Conservation (phyloP, 1,140 invertebrate genomes). For the Pseudomyrmex flavicornis region DNA sequence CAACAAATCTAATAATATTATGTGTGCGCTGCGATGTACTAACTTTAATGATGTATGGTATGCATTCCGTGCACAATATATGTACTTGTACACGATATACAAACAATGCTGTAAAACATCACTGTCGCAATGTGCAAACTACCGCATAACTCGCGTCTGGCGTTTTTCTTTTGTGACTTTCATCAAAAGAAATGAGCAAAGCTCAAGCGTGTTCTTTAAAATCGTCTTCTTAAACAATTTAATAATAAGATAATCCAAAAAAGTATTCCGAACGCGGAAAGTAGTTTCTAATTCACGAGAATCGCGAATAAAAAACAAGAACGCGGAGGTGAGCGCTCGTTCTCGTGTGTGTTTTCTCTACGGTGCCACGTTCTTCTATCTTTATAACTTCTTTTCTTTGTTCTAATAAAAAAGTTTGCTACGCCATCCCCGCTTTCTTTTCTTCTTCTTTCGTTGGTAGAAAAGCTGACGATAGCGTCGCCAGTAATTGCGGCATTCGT, state of each 20-base stretch:
- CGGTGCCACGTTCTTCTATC: neutral
- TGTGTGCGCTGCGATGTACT: neutral
- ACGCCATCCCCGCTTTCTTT: neutral
- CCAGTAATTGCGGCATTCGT: slow-evolving; percentile 43
- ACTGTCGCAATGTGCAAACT: slow-evolving; percentile 34
- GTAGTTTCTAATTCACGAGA: slow-evolving; percentile 57
- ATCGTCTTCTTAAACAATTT: slow-evolving; percentile 46
- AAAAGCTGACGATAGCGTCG: slow-evolving; percentile 13
- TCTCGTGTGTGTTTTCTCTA: slow-evolving; percentile 24
- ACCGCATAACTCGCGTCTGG: neutral
- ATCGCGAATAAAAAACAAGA: slow-evolving; percentile 31
- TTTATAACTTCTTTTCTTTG: slow-evolving; percentile 56
- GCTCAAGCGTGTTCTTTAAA: neutral
- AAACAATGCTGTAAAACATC: slow-evolving; percentile 18
- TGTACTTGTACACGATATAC: neutral
- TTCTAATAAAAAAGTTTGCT: slow-evolving; percentile 43
- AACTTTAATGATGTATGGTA: neutral
- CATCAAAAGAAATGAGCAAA: slow-evolving; percentile 23
- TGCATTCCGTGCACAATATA: neutral
- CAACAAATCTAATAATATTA: neutral
- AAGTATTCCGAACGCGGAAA: slow-evolving; percentile 15
- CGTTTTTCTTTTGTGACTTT: slow-evolving; percentile 33
- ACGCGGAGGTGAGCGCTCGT: slow-evolving; percentile 22
- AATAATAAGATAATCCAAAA: slow-evolving; percentile 56
- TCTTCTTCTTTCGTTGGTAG: neutral